Evolutionary conservation across 2,797 vertebrate species (phyloP), one percentile per base, ranked within the genome.

Genomic region (Anas flavirostris): DNA sequence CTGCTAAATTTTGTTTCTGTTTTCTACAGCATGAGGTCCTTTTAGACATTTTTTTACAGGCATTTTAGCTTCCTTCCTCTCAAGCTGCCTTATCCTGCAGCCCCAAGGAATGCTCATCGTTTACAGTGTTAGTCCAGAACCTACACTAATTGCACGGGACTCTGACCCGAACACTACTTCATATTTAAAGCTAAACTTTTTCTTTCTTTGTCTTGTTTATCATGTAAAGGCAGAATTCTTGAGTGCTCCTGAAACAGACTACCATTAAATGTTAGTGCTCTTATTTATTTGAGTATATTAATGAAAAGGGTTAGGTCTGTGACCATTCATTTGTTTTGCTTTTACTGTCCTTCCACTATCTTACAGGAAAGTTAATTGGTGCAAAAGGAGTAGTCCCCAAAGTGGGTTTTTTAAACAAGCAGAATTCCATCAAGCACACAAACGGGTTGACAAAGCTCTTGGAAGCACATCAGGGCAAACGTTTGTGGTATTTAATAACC

Each of bases 371-470:
- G 33, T 73, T 90, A 16, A 53, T 60, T 10, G 70, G 18, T 80
- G 35, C 58, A 52, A 58, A 55, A 52, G 73, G 50, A 56, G 29
- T 5, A 58, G 37, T 77, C 17, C 37, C 10, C 11, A 26, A 5
- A 3, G 29, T 2, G 79, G 25, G 14, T 8, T 11, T 81, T 79
- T 63, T 58, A 50, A 70, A 74, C 55, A 58, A 50, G 48, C 41
- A 73, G 52, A 66, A 59, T 62, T 74, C 46, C 55, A 0, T 70
- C 48, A 50, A 78, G 46, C 28, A 7, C 0, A 0, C 1, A 4
- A 59, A 33, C 33, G 67, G 35, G 39, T 50, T 56, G 11, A 55
- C 66, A 39, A 48, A 91, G 43, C 29, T 59, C 33, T 87, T n/a
- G 25, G 68, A 83, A 85, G 9, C 26, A 3, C 21, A 2, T 63